These are phyloP conservation scores for Sarcophaga bullata DNA, from an alignment of 1,140 invertebrate genomes.

Conservation along the genomic window DNA sequence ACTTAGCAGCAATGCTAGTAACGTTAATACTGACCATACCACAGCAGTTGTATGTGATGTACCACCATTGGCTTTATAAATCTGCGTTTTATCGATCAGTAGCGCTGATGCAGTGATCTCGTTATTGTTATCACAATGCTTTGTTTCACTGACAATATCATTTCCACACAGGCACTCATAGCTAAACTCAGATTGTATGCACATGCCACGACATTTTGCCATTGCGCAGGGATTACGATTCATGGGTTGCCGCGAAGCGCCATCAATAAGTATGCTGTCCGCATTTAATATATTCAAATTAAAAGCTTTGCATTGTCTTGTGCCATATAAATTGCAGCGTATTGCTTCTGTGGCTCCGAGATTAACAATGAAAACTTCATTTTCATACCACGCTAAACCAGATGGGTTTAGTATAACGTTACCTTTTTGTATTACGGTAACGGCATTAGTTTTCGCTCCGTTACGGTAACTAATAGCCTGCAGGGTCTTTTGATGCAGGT, in stretches of 20 bases:
- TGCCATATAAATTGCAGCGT: conserved; percentile 69
- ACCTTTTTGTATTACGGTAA: conserved; percentile 67
- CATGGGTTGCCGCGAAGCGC: conserved; percentile 69
- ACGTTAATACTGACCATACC: not conserved
- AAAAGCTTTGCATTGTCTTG: conserved; percentile 65
- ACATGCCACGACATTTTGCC: conserved; percentile 69
- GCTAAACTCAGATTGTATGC: conserved; percentile 66
- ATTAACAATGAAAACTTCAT: conserved; percentile 70
- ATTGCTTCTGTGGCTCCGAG: conserved; percentile 66
- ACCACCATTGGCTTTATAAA: not conserved
- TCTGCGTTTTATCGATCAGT: not conserved
- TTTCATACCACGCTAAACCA: conserved; percentile 71
- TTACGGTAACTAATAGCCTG: conserved; percentile 73
- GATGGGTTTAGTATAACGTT: conserved; percentile 65
- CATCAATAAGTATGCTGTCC: conserved; percentile 69
- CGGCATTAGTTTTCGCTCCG: conserved; percentile 62
- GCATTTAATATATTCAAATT: conserved; percentile 65
- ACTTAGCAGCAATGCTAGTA: conserved; percentile 34
- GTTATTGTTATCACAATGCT: conserved; percentile 56
- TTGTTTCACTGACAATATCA: conserved; percentile 53
- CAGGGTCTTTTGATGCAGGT: conserved; percentile 72
- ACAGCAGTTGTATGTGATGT: conserved; percentile 7
- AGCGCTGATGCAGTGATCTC: conserved; percentile 48
- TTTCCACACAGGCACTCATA: conserved; percentile 70
- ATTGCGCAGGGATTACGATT: conserved; percentile 66